These are phyloP conservation scores for Dermochelys coriacea DNA, from an alignment of 2,797 vertebrate genomes.

Conservation along the genomic window DNA sequence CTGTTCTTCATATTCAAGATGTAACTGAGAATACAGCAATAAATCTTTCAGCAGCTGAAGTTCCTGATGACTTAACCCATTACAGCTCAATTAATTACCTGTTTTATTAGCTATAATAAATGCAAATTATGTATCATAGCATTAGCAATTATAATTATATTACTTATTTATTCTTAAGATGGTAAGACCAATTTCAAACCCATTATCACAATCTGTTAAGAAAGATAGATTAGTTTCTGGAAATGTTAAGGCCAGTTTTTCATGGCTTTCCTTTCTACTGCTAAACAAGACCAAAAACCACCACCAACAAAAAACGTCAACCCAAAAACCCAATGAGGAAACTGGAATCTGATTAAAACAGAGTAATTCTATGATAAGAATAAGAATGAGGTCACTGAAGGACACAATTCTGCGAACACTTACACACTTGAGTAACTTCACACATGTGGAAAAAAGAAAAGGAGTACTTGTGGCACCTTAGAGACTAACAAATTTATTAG, in stretches of 20 bases:
- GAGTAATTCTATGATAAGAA: not conserved
- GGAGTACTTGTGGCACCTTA: too few relatives aligned
- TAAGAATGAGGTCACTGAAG: not conserved
- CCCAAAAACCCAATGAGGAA: not conserved
- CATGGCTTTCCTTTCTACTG: not conserved
- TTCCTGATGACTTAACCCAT: conserved; percentile 38
- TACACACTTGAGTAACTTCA: not conserved
- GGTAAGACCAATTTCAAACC: not conserved
- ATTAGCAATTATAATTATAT: conserved; percentile 57
- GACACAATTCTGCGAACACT: not conserved
- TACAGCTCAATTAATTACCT: conserved; percentile 51
- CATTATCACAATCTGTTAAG: fast-evolving
- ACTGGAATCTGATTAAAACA: not conserved
- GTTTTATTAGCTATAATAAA: conserved; percentile 61
- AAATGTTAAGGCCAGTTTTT: not conserved
- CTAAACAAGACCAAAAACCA: not conserved
- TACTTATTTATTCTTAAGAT: conserved; percentile 44
- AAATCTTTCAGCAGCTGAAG: conserved; percentile 46
- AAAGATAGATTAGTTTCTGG: not conserved
- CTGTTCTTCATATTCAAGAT: not conserved
- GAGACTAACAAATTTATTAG: too few relatives aligned
- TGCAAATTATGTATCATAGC: conserved; percentile 45
- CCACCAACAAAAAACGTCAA: not conserved
- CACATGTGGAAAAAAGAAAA: too few relatives aligned
- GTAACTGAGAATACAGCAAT: not conserved